These are phyloP conservation scores for Cephonodes hylas DNA, from an alignment of 2,888 invertebrate species.

Conservation along the genomic window DNA sequence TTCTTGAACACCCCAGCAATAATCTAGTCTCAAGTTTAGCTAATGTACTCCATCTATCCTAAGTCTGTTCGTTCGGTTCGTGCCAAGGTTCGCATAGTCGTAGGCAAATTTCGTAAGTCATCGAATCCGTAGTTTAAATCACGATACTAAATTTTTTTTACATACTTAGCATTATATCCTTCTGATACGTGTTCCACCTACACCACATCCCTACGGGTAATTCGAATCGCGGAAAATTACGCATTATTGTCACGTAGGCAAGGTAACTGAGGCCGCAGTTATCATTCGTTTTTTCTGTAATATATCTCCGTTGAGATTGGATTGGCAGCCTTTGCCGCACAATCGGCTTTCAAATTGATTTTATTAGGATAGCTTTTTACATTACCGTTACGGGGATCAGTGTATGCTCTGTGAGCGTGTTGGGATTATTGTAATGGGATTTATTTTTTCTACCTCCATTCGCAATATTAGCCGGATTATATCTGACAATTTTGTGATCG, in stretches of 20 bases:
- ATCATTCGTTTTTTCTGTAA: slow-evolving; percentile 31
- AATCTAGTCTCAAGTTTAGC: too few relatives aligned
- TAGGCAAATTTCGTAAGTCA: too few relatives aligned
- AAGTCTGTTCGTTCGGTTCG: too few relatives aligned
- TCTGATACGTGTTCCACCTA: neutral
- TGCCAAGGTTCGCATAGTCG: too few relatives aligned
- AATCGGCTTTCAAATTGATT: slow-evolving; percentile 18
- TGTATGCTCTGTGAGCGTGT: neutral
- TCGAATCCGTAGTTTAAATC: too few relatives aligned
- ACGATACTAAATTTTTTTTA: too few relatives aligned
- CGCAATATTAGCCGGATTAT: slow-evolving; percentile 2
- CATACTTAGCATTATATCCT: neutral
- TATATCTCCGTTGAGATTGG: slow-evolving; percentile 14
- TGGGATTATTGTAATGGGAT: neutral
- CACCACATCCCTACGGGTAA: slow-evolving; percentile 13
- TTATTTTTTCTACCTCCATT: neutral
- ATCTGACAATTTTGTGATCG: neutral
- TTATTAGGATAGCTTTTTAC: slow-evolving; percentile 13
- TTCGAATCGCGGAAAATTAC: slow-evolving; percentile 20
- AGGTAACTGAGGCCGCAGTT: slow-evolving; percentile 33
- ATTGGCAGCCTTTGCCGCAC: slow-evolving; percentile 11
- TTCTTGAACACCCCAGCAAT: too few relatives aligned
- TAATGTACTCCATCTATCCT: too few relatives aligned
- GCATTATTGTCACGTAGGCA: slow-evolving; percentile 37
- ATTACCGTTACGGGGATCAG: slow-evolving; percentile 9